These are phyloP conservation scores for Prionailurus bengalensis DNA, from an alignment of 2,113 vertebrate species.

Conservation along the genomic window DNA sequence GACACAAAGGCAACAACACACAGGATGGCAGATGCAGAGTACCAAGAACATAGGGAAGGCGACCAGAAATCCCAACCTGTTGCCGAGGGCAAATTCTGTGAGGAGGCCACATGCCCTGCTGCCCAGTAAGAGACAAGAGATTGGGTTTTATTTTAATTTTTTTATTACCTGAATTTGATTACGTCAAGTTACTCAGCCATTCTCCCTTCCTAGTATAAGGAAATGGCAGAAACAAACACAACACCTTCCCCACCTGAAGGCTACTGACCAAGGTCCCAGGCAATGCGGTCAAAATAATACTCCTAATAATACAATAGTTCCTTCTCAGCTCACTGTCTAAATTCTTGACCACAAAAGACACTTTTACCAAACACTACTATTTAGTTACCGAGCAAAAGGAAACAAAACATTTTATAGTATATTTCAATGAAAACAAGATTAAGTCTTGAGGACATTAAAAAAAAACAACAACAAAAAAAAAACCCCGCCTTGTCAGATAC, in stretches of 20 bases:
- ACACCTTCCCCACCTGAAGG: neutral
- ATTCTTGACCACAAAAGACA: neutral
- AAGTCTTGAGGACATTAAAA: constrained; percentile 28
- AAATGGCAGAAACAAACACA: neutral
- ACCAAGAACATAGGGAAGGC: neutral
- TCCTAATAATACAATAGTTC: neutral
- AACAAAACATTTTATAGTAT: constrained; percentile 71
- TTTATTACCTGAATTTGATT: neutral
- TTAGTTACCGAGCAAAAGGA: constrained; percentile 56
- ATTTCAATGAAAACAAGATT: constrained; percentile 72
- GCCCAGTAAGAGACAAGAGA: neutral
- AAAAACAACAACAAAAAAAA: neutral
- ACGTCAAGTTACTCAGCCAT: neutral
- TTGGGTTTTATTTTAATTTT: neutral
- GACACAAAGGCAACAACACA: neutral
- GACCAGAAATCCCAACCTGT: neutral
- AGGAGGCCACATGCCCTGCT: neutral
- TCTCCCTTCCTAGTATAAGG: neutral
- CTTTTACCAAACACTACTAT: constrained; percentile 61
- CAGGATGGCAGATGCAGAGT: neutral
- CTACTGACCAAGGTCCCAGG: neutral
- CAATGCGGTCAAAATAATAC: neutral
- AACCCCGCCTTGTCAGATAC: neutral
- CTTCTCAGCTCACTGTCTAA: neutral
- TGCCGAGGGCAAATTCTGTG: neutral